A percentile compares a stretch with the other conserved stretches of the same genome.
phyloP scores from a whole-genome alignment of 2,113 vertebrate species.

The Gadus macrocephalus region DNA sequence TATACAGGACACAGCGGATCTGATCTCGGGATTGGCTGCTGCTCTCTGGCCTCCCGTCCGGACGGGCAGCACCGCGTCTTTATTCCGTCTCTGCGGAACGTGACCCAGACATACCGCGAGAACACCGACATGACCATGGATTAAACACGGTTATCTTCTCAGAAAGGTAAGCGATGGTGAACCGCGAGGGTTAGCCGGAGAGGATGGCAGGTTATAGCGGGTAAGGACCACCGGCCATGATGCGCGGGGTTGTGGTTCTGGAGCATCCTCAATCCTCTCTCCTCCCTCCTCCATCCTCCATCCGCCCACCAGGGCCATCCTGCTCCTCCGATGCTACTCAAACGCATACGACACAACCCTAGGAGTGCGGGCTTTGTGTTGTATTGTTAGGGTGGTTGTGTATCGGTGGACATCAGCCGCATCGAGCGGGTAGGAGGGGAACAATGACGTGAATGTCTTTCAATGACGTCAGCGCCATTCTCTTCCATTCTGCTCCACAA shows the following conservation, averaged over 20 bases:
- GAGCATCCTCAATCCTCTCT: no score
- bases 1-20: no score
- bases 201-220: no score
- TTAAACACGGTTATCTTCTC: conserved; percentile 48
- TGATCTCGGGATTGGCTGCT: conserved; percentile 25
- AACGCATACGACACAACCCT: no score
- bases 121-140: conserved; percentile 49
- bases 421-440: conserved; percentile 45
- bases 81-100: not conserved
- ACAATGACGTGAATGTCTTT: conserved; percentile 60
- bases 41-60: conserved; percentile 42
- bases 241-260: no score
- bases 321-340: no score
- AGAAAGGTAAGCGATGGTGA: conserved; percentile 49
- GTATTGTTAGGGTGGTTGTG: conserved; percentile 41
- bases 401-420: conserved; percentile 43
- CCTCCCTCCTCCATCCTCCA: no score
- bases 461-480: conserved; percentile 50
- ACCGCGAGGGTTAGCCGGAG: no score
- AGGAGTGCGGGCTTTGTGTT: no score
- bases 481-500: not conserved
- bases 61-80: conserved; percentile 37
- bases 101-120: not conserved
- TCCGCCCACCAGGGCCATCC: no score
- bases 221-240: no score